Conservation (phyloP, 2,113 vertebrate species). For the Odontesthes bonariensis region DNA sequence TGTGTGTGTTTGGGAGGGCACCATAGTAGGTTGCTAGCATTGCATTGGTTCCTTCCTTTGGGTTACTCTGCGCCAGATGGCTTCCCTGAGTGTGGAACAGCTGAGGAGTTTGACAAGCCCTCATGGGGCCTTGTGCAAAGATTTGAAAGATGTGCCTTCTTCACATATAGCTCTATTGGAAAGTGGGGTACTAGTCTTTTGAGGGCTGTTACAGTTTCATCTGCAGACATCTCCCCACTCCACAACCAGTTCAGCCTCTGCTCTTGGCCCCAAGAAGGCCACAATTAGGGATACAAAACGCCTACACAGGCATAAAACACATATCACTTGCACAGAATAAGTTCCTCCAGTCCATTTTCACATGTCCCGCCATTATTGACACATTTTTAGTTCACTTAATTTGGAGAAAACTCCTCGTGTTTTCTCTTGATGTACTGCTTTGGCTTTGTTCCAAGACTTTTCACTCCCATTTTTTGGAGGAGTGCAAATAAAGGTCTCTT, state of each 20-base stretch:
- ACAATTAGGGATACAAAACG: conserved; percentile 46
- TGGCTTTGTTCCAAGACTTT: conserved; percentile 29
- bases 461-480: conserved; percentile 23
- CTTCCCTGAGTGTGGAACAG: conserved; percentile 82
- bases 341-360: conserved; percentile 23
- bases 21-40: conserved; percentile 23
- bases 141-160: conserved; percentile 35
- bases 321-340: conserved; percentile 47
- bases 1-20: conserved; percentile 38
- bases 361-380: conserved; percentile 25
- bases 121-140: conserved; percentile 65
- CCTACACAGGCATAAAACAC: conserved; percentile 60
- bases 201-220: conserved; percentile 84
- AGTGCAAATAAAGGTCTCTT: conserved; percentile 36
- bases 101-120: conserved; percentile 80
- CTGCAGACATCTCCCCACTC: conserved; percentile 43
- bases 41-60: conserved; percentile 35
- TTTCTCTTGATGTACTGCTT: conserved; percentile 16
- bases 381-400: conserved; percentile 28
- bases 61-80: conserved; percentile 68
- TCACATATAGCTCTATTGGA: conserved; percentile 38
- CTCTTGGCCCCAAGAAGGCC: conserved; percentile 50
- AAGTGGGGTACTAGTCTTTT: conserved; percentile 78
- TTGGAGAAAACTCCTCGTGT: conserved; percentile 1
- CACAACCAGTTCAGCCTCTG: conserved; percentile 66